Conservation (phyloP, 2,113 vertebrate species). For the Salvelinus namaycush region DNA sequence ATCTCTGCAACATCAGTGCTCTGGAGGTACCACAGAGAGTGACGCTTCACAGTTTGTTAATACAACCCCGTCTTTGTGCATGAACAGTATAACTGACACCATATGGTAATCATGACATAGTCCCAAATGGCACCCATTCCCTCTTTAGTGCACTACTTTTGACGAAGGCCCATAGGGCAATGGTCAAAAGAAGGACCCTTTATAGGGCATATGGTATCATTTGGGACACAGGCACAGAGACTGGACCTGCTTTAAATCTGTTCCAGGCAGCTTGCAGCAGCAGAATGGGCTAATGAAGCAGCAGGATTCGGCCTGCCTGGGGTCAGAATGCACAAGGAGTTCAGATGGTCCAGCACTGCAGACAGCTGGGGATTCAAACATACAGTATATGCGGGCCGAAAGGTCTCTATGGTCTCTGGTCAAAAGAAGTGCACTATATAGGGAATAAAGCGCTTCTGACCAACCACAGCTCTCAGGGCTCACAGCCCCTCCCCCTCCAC, state of each 20-base stretch:
- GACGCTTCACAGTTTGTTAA: slow-evolving; percentile 50
- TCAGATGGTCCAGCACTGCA: slow-evolving; percentile 52
- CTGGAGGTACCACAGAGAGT: slow-evolving; percentile 19
- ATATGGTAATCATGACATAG: slow-evolving; percentile 56
- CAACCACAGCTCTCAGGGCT: too few species aligned
- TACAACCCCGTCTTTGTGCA: slow-evolving; percentile 44
- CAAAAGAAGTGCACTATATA: too few species aligned
- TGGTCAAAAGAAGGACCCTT: too few species aligned
- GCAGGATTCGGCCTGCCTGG: slow-evolving; percentile 55
- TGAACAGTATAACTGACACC: slow-evolving; percentile 55
- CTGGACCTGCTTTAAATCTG: slow-evolving; percentile 55
- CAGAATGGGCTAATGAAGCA: slow-evolving; percentile 64
- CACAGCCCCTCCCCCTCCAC: too few species aligned
- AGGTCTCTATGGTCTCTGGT: too few species aligned
- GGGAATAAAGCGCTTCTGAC: background rate
- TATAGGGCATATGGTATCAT: too few species aligned
- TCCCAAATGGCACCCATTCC: too few species aligned
- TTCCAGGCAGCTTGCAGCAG: slow-evolving; percentile 50
- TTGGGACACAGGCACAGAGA: background rate
- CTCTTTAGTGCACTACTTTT: too few species aligned
- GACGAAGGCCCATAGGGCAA: too few species aligned
- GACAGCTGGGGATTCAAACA: slow-evolving; percentile 11
- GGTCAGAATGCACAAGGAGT: slow-evolving; percentile 52
- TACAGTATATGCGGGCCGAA: background rate
- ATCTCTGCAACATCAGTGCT: slow-evolving; percentile 56